phyloP scores from a whole-genome alignment of 2,797 vertebrate genomes.

The Peromyscus attwateri region DNA sequence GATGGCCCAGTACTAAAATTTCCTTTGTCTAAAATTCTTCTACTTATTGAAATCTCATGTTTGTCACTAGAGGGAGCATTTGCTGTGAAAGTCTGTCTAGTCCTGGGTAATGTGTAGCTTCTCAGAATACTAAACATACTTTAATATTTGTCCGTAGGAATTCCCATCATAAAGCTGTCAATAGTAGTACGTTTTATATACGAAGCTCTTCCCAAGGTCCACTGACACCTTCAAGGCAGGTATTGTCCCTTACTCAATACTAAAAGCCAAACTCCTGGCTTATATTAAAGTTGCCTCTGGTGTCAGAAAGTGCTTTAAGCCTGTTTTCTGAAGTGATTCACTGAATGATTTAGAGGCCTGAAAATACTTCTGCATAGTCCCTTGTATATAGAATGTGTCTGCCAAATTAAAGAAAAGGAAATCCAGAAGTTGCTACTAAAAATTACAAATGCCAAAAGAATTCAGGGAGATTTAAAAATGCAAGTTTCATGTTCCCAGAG shows the following conservation, averaged over 20 bases:
- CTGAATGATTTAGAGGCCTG: not conserved
- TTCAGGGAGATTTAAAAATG: not conserved
- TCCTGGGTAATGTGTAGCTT: not conserved
- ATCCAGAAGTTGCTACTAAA: not conserved
- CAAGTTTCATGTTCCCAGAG: not conserved
- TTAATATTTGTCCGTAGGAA: not conserved
- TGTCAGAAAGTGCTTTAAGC: constrained; percentile 5
- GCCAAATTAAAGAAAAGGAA: constrained; percentile 46
- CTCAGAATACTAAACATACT: not conserved
- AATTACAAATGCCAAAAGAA: not conserved
- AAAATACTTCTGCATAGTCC: not conserved
- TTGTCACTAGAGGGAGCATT: not conserved
- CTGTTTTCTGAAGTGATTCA: not conserved
- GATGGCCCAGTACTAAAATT: not conserved
- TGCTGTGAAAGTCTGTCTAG: not conserved
- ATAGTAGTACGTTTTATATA: not conserved
- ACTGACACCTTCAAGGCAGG: not conserved
- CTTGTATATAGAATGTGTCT: not conserved
- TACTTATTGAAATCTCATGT: not conserved
- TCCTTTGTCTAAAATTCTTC: not conserved
- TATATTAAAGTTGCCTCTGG: not conserved
- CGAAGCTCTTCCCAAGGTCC: not conserved
- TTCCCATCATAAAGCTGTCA: not conserved
- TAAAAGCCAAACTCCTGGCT: not conserved
- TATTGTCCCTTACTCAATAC: not conserved